A percentile compares a stretch with the other conserved stretches of the same genome.
These are phyloP conservation scores for Ethmia dodecea DNA, from an alignment of 2,888 invertebrate species.

Conservation along the genomic window DNA sequence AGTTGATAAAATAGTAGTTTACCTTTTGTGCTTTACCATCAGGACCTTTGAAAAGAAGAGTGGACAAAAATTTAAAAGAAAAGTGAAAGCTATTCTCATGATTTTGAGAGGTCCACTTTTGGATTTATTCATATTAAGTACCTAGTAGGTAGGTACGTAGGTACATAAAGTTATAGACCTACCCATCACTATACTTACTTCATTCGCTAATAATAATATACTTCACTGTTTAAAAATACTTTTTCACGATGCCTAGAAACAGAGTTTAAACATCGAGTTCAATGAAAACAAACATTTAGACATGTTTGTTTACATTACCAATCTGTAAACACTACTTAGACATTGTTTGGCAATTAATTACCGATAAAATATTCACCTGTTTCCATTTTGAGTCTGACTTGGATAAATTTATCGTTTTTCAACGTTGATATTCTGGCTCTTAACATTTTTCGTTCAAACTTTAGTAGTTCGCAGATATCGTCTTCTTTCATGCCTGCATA, in stretches of 20 bases:
- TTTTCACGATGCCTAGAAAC: too few relatives aligned
- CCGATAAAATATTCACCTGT: constrained; percentile 77
- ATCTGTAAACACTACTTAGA: not conserved
- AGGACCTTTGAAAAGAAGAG: constrained; percentile 65
- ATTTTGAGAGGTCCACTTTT: too few relatives aligned
- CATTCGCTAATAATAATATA: too few relatives aligned
- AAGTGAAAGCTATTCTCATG: too few relatives aligned
- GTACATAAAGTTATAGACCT: not conserved
- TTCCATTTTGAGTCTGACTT: constrained; percentile 95
- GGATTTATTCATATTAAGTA: too few relatives aligned
- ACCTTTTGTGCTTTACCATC: constrained; percentile 97
- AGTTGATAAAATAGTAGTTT: constrained; percentile 98
- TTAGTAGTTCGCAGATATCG: constrained; percentile 92
- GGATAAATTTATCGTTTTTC: constrained; percentile 95
- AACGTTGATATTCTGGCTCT: constrained; percentile 90
- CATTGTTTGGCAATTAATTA: not conserved
- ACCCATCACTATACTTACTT: too few relatives aligned
- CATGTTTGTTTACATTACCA: constrained; percentile 7
- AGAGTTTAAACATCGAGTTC: too few relatives aligned
- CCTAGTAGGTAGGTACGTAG: too few relatives aligned
- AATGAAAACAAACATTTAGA: constrained; percentile 11
- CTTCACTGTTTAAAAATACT: too few relatives aligned
- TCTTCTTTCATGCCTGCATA: constrained; percentile 89
- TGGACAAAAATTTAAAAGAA: too few relatives aligned
- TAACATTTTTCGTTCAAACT: constrained; percentile 96